Evolutionary conservation across 2,113 vertebrate species (phyloP).

Genomic region (Camelus dromedarius): DNA sequence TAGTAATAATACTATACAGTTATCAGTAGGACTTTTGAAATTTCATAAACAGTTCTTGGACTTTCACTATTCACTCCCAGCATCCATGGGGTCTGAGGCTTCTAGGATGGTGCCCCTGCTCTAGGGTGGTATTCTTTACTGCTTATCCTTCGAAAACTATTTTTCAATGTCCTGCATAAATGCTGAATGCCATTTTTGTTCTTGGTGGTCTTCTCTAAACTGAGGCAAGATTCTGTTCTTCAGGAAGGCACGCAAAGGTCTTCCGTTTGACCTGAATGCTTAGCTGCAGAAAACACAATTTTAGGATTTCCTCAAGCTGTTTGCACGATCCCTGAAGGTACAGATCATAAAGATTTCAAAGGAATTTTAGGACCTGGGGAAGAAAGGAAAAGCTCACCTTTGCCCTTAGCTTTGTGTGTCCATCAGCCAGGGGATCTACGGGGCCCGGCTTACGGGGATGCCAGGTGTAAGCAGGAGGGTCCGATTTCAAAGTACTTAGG

Average conservation of each 20-base stretch:
- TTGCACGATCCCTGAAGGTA: slow-evolving; percentile 60
- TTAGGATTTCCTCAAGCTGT: slow-evolving; percentile 79
- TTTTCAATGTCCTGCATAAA: background rate
- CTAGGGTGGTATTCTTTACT: background rate
- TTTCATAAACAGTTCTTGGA: background rate
- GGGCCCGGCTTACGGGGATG: slow-evolving; percentile 22
- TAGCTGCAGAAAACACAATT: slow-evolving; percentile 70
- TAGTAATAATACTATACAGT: background rate
- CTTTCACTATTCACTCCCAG: background rate
- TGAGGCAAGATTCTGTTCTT: background rate
- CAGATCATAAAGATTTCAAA: slow-evolving; percentile 72
- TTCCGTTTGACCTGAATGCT: slow-evolving; percentile 55
- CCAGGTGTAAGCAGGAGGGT: slow-evolving; percentile 72
- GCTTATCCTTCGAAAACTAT: background rate
- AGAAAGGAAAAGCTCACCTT: slow-evolving; percentile 78
- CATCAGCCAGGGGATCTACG: background rate
- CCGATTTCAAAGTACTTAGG: slow-evolving; percentile 75
- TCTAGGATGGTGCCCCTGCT: background rate
- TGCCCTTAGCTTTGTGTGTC: slow-evolving; percentile 55
- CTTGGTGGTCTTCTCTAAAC: background rate
- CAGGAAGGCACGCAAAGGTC: background rate
- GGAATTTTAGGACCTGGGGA: slow-evolving; percentile 7
- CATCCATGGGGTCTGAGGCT: background rate
- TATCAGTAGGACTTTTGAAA: background rate
- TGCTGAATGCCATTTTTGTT: background rate